A percentile compares a stretch with the other conserved stretches of the same genome.
These are phyloP conservation scores for Diplosoma virens DNA, from an alignment of 23 tunicate species.

Conservation along the genomic window DNA sequence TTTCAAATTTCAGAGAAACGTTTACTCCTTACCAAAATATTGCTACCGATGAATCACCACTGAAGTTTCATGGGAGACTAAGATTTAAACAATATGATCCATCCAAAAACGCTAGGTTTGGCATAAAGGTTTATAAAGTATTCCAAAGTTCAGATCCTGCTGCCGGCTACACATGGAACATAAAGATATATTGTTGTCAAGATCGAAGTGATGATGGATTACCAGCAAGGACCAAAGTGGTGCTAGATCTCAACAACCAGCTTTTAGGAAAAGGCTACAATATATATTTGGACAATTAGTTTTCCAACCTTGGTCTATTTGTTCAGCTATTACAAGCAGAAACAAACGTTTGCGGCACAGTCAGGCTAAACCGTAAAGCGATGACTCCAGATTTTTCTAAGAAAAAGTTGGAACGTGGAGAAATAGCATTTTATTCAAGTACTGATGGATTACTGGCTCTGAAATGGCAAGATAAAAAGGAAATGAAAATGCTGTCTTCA, in stretches of 20 bases:
- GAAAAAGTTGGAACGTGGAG: background rate
- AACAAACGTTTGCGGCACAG: constrained; percentile 23
- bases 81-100: constrained; percentile 8
- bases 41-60: constrained; percentile 2
- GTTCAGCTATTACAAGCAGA: constrained; percentile 8
- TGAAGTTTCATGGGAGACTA: constrained; percentile 11
- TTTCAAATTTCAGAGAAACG: constrained; percentile 4
- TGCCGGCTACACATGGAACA: constrained; percentile 11
- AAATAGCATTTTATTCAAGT: background rate
- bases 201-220: background rate
- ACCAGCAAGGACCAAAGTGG: constrained; percentile 17
- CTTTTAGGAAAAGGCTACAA: constrained; percentile 9
- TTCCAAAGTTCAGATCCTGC: constrained; percentile 22
- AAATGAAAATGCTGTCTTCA: background rate
- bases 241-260: constrained; percentile 12
- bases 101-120: constrained; percentile 13
- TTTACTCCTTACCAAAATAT: constrained; percentile 20
- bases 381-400: constrained; percentile 2
- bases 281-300: constrained; percentile 6
- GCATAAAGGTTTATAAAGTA: constrained; percentile 8
- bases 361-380: background rate
- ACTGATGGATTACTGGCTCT: constrained; percentile 11
- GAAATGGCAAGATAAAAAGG: constrained; percentile 22
- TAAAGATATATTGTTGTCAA: constrained; percentile 4
- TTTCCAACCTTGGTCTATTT: constrained; percentile 3